phyloP scores from a whole-genome alignment of 2,797 vertebrate species.

The Psittacula echo region DNA sequence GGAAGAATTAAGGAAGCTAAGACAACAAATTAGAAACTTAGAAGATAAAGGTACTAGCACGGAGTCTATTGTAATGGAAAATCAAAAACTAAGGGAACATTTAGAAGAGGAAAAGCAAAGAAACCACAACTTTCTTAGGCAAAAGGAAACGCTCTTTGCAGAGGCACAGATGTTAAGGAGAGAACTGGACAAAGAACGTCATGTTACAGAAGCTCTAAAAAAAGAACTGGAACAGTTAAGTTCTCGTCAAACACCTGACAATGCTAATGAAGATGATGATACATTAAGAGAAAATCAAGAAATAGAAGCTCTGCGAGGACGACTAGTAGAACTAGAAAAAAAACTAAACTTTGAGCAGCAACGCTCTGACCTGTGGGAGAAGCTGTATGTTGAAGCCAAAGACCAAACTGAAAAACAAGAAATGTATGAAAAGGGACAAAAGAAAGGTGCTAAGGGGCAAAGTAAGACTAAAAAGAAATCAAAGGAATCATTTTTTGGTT shows the following conservation, averaged over 20 bases:
- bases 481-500: constrained; percentile 86
- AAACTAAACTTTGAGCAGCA: constrained; percentile 94
- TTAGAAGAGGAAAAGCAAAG: constrained; percentile 87
- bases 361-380: constrained; percentile 95
- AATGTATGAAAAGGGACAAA: constrained; percentile 53
- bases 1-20: constrained; percentile 86
- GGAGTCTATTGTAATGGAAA: constrained; percentile 85
- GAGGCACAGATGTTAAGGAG: constrained; percentile 85
- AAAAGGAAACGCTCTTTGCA: constrained; percentile 83
- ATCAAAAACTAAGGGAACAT: constrained; percentile 87
- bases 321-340: constrained; percentile 88
- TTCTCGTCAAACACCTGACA: constrained; percentile 32
- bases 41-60: constrained; percentile 81
- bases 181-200: constrained; percentile 86
- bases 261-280: background rate
- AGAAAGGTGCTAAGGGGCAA: constrained; percentile 65
- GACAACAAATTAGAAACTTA: constrained; percentile 83
- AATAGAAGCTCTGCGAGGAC: constrained; percentile 79
- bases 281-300: constrained; percentile 70
- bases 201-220: constrained; percentile 80
- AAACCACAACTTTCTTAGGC: constrained; percentile 78
- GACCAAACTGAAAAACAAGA: constrained; percentile 86
- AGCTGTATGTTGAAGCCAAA: constrained; percentile 93
- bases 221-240: constrained; percentile 82
- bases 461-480: constrained; percentile 80